A percentile compares a stretch with the other conserved stretches of the same genome.
Evolutionary conservation across 2,113 vertebrate species (phyloP).

Genomic region (Azemiops feae): DNA sequence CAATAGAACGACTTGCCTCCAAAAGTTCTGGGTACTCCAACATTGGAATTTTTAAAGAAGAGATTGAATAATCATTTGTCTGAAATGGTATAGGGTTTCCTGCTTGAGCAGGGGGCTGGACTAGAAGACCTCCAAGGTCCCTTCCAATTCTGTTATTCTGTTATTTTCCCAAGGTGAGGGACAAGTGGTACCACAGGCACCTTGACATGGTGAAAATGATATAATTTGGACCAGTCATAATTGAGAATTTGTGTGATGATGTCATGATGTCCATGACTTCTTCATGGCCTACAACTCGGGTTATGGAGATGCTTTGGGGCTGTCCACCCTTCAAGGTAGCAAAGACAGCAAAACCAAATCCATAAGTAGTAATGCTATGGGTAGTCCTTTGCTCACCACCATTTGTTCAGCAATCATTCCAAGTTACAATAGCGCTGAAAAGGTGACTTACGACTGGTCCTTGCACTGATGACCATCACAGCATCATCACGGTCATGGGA

Average conservation of each 20-base stretch:
- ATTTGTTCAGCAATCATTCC: not conserved
- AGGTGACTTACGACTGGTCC: too few species aligned
- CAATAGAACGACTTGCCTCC: too few species aligned
- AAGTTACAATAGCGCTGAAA: not conserved
- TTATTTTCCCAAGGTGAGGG: not conserved
- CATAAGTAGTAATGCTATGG: not conserved
- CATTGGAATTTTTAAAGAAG: not conserved
- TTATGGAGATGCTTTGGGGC: not conserved
- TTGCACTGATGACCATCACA: too few species aligned
- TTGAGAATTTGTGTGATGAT: not conserved
- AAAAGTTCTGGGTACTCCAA: not conserved
- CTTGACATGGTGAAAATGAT: not conserved
- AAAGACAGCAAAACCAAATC: not conserved
- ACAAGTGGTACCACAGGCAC: not conserved
- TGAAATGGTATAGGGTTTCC: not conserved
- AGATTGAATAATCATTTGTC: too few species aligned
- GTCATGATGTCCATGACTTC: not conserved
- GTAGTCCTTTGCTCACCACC: too few species aligned
- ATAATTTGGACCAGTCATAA: not conserved
- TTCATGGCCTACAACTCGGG: not conserved
- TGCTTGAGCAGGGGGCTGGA: not conserved
- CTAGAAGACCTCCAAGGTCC: not conserved
- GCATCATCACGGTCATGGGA: too few species aligned
- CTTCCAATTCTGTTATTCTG: too few species aligned
- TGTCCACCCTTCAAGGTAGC: not conserved